These are phyloP conservation scores for Gorsachius goisagi DNA, from an alignment of 2,113 vertebrate species.

Conservation along the genomic window DNA sequence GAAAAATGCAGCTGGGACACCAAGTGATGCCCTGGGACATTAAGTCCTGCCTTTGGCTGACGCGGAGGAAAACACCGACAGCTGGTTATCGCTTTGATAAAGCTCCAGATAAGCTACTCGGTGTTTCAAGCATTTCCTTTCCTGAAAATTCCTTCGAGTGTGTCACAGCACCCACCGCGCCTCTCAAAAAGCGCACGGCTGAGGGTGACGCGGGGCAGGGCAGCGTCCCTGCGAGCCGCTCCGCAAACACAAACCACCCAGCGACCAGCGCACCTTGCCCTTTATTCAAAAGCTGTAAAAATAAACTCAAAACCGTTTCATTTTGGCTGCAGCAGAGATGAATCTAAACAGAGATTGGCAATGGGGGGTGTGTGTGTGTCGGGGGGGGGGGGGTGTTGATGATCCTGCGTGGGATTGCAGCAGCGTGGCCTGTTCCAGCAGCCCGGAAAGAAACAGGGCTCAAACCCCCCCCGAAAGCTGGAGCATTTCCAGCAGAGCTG, in stretches of 20 bases:
- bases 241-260: not conserved
- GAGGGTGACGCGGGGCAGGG: not conserved
- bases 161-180: rapidly evolving
- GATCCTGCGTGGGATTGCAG: not conserved
- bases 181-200: not conserved
- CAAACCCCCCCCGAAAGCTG: too few species aligned
- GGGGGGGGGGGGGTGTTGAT: rapidly evolving
- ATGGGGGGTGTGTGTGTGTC: not conserved
- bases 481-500: not conserved
- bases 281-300: slow-evolving; percentile 57
- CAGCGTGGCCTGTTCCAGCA: not conserved
- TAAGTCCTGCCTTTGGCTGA: not conserved
- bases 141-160: rapidly evolving
- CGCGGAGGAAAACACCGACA: not conserved
- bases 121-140: not conserved
- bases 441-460: rapidly evolving
- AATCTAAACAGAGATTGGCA: slow-evolving; percentile 45
- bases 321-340: slow-evolving; percentile 44
- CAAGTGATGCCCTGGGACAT: not conserved
- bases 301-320: not conserved
- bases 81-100: not conserved
- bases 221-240: rapidly evolving
- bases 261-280: rapidly evolving
- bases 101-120: not conserved
- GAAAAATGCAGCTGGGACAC: not conserved